A percentile compares a stretch with the other conserved stretches of the same genome.
Evolutionary conservation across 2,888 invertebrate genomes (phyloP).

Genomic region (Rosalia funebris): DNA sequence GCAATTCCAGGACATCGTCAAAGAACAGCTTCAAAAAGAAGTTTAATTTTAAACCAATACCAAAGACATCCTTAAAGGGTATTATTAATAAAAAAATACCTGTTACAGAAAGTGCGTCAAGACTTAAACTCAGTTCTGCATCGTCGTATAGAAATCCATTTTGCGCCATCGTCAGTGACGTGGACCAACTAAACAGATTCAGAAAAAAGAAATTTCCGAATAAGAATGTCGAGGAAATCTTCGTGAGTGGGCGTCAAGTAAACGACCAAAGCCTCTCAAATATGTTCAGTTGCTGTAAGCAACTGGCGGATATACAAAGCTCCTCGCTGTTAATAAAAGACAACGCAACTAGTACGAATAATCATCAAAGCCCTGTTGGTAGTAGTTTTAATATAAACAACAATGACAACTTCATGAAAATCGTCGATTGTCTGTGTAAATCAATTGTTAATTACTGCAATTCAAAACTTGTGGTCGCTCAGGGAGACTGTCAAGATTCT

Average conservation of each 20-base stretch:
- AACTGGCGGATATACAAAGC: background rate
- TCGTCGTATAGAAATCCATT: slow-evolving; percentile 9
- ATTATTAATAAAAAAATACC: background rate
- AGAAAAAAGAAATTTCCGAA: slow-evolving; percentile 4
- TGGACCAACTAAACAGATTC: slow-evolving; percentile 2
- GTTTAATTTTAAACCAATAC: background rate
- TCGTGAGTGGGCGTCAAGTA: background rate
- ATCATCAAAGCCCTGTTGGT: background rate
- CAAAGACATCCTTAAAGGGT: background rate
- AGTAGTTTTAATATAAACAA: slow-evolving; percentile 8
- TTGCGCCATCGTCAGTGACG: background rate
- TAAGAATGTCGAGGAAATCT: slow-evolving; percentile 8
- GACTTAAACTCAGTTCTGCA: background rate
- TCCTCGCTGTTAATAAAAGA: slow-evolving; percentile 6
- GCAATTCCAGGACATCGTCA: background rate
- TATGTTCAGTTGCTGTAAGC: background rate
- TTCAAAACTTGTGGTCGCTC: background rate
- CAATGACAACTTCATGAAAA: slow-evolving; percentile 16
- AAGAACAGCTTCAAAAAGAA: background rate
- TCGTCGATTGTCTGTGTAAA: slow-evolving; percentile 25
- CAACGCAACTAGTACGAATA: background rate
- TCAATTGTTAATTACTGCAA: slow-evolving; percentile 11
- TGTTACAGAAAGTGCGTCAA: background rate
- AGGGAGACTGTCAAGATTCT: background rate
- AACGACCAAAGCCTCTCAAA: background rate